A percentile compares a stretch with the other conserved stretches of the same genome.
Conservation (phyloP, 1,140 invertebrate genomes). For the Formica exsecta region DNA sequence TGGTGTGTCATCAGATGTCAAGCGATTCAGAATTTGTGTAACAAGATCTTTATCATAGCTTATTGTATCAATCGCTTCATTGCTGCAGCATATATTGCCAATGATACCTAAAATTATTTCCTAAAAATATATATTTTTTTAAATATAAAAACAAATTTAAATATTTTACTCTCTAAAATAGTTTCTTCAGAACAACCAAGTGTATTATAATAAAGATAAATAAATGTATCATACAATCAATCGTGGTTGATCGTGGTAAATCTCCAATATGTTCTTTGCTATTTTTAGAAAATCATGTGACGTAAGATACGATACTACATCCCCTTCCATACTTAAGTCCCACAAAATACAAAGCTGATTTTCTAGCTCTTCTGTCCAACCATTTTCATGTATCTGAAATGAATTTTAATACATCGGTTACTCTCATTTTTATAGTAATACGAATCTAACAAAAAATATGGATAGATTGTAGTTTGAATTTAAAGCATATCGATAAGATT, state of each 20-base stretch:
- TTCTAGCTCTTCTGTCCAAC: slow-evolving; percentile 88
- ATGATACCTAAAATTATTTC: slow-evolving; percentile 92
- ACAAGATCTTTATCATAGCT: slow-evolving; percentile 84
- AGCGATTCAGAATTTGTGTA: slow-evolving; percentile 86
- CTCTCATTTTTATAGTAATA: not conserved
- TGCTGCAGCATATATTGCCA: slow-evolving; percentile 90
- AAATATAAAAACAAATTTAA: not conserved
- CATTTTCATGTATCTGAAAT: slow-evolving; percentile 82
- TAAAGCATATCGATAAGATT: not conserved
- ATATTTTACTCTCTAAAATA: not conserved
- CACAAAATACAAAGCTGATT: slow-evolving; percentile 91
- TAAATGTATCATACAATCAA: slow-evolving; percentile 84
- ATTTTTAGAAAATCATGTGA: slow-evolving; percentile 89
- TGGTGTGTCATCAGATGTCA: slow-evolving; percentile 88
- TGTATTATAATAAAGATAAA: not conserved
- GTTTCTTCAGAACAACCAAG: not conserved
- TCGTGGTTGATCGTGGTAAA: slow-evolving; percentile 85
- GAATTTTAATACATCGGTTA: not conserved
- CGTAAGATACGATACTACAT: slow-evolving; percentile 90
- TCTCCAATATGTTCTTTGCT: slow-evolving; percentile 84
- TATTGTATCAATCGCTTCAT: slow-evolving; percentile 84
- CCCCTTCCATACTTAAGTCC: slow-evolving; percentile 92
- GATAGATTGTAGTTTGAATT: not conserved
- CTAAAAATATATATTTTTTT: slow-evolving; percentile 72
- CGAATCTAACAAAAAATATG: slow-evolving; percentile 10